Percentiles rank a stretch among this genome's conserved stretches.
Conservation (phyloP, 2,888 invertebrate genomes). For the Scelioninae gen. 1 region DNA sequence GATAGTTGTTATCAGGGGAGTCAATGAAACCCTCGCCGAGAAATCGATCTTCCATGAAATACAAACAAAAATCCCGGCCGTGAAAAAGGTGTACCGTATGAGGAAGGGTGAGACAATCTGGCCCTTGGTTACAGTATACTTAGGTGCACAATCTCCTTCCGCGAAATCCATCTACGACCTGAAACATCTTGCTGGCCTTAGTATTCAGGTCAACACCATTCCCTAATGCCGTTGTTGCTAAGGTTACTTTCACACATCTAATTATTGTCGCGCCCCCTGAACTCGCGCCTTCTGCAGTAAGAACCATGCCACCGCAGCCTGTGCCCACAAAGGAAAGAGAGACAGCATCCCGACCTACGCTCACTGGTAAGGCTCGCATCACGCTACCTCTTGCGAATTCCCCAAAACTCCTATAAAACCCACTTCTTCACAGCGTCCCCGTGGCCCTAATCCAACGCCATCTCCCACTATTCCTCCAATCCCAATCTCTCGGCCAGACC, state of each 20-base stretch:
- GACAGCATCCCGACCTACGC: slow-evolving; percentile 13
- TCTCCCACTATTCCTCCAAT: too few relatives aligned
- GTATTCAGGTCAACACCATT: slow-evolving; percentile 14
- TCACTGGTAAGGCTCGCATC: slow-evolving; percentile 42
- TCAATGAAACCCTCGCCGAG: too few relatives aligned
- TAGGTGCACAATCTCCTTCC: background rate
- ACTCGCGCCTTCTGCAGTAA: slow-evolving; percentile 38
- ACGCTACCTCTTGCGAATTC: slow-evolving; percentile 5
- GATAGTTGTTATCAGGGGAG: too few relatives aligned
- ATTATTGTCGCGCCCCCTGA: slow-evolving; percentile 37
- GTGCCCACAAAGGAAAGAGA: slow-evolving; percentile 7
- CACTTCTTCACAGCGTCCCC: too few relatives aligned
- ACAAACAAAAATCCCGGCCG: background rate
- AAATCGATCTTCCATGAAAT: slow-evolving; percentile 8
- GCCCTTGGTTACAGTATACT: slow-evolving; percentile 29
- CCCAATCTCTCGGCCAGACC: too few relatives aligned
- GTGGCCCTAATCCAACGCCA: too few relatives aligned
- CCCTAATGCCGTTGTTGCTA: slow-evolving; percentile 30
- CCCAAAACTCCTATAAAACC: slow-evolving; percentile 3
- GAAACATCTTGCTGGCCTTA: slow-evolving; percentile 1
- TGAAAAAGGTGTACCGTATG: slow-evolving; percentile 22
- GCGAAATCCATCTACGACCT: background rate
- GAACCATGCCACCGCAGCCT: slow-evolving; percentile 18
- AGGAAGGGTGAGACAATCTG: slow-evolving; percentile 19
- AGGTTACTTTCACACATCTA: slow-evolving; percentile 29